Base-by-base conservation (phyloP, 2,113 vertebrate genomes). In the Fulmarus glacialis region DNA sequence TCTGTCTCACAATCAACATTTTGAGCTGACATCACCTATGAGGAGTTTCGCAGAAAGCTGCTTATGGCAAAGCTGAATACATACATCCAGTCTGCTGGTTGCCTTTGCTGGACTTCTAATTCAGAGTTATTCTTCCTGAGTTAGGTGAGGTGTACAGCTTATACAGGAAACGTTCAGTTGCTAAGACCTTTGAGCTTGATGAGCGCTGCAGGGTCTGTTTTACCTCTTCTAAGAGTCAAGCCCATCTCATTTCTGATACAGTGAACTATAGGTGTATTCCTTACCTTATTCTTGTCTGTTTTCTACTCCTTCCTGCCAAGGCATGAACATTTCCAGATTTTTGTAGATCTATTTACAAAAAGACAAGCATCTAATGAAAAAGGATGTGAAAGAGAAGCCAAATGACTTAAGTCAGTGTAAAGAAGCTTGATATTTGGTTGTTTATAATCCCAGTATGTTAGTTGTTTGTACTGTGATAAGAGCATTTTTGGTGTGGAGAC, bases 391-490 rank as follows among this genome's bases (percentile, higher is more conserved):
- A 96, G 96, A 96, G 62, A 95, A 96, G 87, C 79, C 92, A 89
- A 87, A 92, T 96, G 91, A 96, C 95, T 86, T 84, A n/a, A 82
- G 91, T 89, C 73, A 67, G 50, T 70, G 82, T 71, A 90, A 98
- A 98, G 98, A 98, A 98, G 90, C 95, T 91, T 56, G 75, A 88
- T 96, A 72, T 96, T 93, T 94, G 82, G 77, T 64, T 98, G 98
- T 98, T 98, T 98, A 97, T 89, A 83, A 71, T 96, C 85, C 91
- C 96, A 91, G 89, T 87, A 68, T 90, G 96, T 94, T 96, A 74
- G 67, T 95, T 98, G 97, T 98, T 98, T 98, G 96, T 87, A 72
- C 58, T 97, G 36, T 87, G 97, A 98, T 98, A 98, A 98, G 97
- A 84, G 78, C 55, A 80, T 98, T 98, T 97, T 97, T 97, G 95